Conservation (phyloP, 2,888 invertebrate genomes). For the Crioceris asparagi region DNA sequence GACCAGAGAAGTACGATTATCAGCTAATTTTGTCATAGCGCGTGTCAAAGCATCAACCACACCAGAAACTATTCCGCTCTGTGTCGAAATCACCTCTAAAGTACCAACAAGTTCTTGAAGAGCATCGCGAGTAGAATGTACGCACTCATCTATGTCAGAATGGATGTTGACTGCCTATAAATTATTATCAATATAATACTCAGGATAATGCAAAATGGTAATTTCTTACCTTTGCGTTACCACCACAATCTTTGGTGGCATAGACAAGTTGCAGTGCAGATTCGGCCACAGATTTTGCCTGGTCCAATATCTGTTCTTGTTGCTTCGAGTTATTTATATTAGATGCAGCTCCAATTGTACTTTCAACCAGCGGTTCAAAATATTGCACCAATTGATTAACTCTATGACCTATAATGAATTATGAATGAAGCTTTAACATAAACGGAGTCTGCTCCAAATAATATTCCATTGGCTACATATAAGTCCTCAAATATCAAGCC, state of each 20-base stretch:
- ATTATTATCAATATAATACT: constrained; percentile 3
- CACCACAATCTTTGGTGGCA: constrained; percentile 79
- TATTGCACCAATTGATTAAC: constrained; percentile 67
- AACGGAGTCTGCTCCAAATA: no score
- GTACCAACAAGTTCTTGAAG: constrained; percentile 70
- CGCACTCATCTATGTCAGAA: constrained; percentile 72
- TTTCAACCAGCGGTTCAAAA: constrained; percentile 76
- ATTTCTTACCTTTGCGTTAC: constrained; percentile 71
- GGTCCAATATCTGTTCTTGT: constrained; percentile 79
- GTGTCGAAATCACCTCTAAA: constrained; percentile 73
- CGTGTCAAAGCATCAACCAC: constrained; percentile 85
- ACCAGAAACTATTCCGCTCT: constrained; percentile 81
- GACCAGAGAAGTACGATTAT: constrained; percentile 61
- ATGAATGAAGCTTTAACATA: no score
- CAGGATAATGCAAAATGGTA: not conserved
- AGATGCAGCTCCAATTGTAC: constrained; percentile 79
- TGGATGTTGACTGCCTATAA: constrained; percentile 66
- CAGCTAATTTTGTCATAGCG: constrained; percentile 72
- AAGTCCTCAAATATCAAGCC: no score
- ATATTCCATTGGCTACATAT: no score
- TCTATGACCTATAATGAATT: constrained; percentile 61
- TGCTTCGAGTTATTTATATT: constrained; percentile 79
- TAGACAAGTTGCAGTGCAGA: constrained; percentile 78
- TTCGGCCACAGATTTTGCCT: constrained; percentile 90
- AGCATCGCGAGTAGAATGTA: constrained; percentile 65